Conservation (phyloP, 1,140 invertebrate genomes). For the Lucilia sericata region DNA sequence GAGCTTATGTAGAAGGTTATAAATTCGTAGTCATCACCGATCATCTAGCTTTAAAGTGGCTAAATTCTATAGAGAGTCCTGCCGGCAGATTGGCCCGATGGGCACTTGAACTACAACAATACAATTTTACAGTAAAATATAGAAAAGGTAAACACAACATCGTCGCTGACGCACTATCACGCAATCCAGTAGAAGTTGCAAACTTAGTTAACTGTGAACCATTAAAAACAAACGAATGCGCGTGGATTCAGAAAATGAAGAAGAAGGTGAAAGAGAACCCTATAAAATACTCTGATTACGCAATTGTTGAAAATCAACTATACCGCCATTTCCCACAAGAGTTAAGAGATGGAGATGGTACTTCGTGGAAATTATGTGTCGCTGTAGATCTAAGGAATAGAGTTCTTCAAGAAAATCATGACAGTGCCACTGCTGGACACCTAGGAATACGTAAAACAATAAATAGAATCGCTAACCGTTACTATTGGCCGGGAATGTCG, state of each 20-base stretch:
- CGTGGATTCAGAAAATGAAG: neutral
- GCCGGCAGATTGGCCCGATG: slow-evolving; percentile 1
- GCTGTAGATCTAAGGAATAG: neutral
- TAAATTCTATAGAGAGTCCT: neutral
- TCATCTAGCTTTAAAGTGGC: neutral
- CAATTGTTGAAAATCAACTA: neutral
- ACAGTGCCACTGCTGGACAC: neutral
- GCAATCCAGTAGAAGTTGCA: neutral
- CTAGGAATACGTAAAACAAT: slow-evolving; percentile 31
- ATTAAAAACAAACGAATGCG: neutral
- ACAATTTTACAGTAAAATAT: neutral
- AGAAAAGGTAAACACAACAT: neutral
- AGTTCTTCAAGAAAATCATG: neutral
- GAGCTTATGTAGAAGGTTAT: slow-evolving; percentile 27
- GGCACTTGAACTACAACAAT: slow-evolving; percentile 14
- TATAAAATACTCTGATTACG: neutral
- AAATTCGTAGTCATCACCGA: slow-evolving; percentile 20
- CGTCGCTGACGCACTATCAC: slow-evolving; percentile 14
- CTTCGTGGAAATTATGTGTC: neutral
- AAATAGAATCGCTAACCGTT: neutral
- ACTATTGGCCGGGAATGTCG: slow-evolving; percentile 44
- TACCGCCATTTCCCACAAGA: slow-evolving; percentile 1
- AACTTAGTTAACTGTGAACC: too few species aligned
- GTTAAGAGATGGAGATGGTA: neutral
- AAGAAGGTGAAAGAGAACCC: neutral